Evolutionary conservation across 2,888 invertebrate species (phyloP).

Genomic region (Creontiades dilutus): DNA sequence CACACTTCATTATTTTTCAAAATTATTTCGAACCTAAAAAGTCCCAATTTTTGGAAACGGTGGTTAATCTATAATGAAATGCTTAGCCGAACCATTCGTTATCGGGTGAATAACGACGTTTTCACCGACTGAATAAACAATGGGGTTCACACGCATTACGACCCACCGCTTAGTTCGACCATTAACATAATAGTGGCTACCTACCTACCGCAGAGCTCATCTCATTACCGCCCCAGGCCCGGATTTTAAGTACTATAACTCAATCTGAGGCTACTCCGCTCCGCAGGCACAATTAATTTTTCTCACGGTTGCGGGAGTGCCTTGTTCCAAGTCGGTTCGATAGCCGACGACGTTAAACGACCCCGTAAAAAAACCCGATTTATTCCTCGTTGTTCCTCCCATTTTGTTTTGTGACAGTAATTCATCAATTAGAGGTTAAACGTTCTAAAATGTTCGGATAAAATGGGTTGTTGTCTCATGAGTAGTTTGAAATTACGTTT

Average conservation of each 20-base stretch:
- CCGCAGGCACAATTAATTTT: background rate
- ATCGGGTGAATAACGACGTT: constrained; percentile 12
- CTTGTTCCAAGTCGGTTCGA: background rate
- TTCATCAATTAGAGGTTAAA: no score
- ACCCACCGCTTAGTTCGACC: constrained; percentile 36
- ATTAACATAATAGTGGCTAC: constrained; percentile 59
- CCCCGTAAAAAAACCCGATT: background rate
- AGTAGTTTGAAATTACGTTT: no score
- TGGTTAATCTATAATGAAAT: background rate
- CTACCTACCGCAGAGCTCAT: constrained; percentile 62
- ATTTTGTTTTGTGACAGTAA: no score
- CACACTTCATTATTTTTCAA: no score
- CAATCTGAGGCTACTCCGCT: background rate
- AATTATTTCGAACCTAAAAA: background rate
- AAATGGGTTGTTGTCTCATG: no score
- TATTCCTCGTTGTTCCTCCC: no score
- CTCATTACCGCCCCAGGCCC: constrained; percentile 41
- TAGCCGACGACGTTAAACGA: background rate
- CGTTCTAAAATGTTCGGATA: no score
- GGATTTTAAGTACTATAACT: constrained; percentile 42
- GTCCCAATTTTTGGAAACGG: background rate
- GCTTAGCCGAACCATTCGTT: background rate
- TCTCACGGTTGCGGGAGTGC: constrained; percentile 33
- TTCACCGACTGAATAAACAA: constrained; percentile 31
- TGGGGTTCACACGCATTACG: constrained; percentile 50